phyloP scores from a whole-genome alignment of 2,888 invertebrate species.

The Xanthorhoe designata region DNA sequence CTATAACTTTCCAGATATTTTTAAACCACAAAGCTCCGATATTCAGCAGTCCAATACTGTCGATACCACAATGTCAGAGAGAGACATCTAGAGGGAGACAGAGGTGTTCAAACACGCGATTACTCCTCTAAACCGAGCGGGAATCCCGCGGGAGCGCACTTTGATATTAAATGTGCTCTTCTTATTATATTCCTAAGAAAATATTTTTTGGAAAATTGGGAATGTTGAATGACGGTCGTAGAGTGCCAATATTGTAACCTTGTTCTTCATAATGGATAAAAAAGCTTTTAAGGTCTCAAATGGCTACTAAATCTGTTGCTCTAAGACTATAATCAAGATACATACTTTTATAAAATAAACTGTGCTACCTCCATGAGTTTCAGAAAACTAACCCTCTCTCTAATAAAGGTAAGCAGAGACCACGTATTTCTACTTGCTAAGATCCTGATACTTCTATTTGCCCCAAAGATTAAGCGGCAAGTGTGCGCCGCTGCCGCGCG shows the following conservation, averaged over 20 bases:
- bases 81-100: slow-evolving; percentile 51
- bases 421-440: too few species aligned
- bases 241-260: neutral
- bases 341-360: too few species aligned
- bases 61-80: slow-evolving; percentile 2
- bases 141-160: slow-evolving; percentile 49
- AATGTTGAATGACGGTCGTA: neutral
- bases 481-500: too few species aligned
- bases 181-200: slow-evolving; percentile 36
- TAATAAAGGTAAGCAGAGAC: too few species aligned
- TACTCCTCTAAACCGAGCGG: slow-evolving; percentile 48
- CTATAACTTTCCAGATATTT: neutral
- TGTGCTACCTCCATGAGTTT: too few species aligned
- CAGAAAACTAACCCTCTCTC: too few species aligned
- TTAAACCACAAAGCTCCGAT: neutral
- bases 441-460: too few species aligned
- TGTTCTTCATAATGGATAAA: too few species aligned
- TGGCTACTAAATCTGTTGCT: too few species aligned
- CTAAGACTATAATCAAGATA: too few species aligned
- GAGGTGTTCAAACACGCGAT: slow-evolving; percentile 63
- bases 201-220: neutral
- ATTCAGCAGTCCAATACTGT: neutral
- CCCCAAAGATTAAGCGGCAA: too few species aligned
- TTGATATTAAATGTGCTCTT: slow-evolving; percentile 47
- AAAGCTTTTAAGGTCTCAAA: too few species aligned